A percentile compares a stretch with the other conserved stretches of the same genome.
Conservation (phyloP, 2,888 invertebrate genomes). For the Galerucella pusilla region DNA sequence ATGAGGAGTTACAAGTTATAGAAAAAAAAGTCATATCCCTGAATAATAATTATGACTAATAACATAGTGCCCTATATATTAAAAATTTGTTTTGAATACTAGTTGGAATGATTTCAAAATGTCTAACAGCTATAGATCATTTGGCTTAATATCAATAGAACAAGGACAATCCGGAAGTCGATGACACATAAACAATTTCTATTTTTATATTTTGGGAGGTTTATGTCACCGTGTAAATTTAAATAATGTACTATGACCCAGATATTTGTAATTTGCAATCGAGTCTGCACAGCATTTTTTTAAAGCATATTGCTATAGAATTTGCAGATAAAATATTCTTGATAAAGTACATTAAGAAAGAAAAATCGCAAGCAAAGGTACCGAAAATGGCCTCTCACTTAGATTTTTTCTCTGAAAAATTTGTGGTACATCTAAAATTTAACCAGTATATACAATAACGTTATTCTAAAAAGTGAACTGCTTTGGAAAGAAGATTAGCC, state of each 20-base stretch:
- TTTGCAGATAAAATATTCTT: no score
- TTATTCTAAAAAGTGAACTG: no score
- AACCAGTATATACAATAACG: no score
- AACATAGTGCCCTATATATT: not conserved
- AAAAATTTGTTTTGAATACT: not conserved
- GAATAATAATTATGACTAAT: slow-evolving; percentile 3
- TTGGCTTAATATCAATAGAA: not conserved
- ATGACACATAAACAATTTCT: not conserved
- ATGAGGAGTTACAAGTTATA: not conserved
- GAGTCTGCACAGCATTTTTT: not conserved
- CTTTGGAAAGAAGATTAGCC: no score
- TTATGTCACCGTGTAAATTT: not conserved
- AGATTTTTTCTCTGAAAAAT: no score
- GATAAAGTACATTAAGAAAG: no score
- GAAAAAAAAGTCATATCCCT: no score
- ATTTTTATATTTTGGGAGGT: not conserved
- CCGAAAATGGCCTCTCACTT: no score
- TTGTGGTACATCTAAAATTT: no score
- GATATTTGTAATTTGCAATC: not conserved
- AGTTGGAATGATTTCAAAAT: slow-evolving; percentile 2
- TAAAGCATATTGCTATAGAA: no score
- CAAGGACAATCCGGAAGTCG: slow-evolving; percentile 3
- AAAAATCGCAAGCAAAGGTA: no score
- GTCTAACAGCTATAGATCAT: not conserved
- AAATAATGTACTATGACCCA: not conserved